Evolutionary conservation across 2,888 invertebrate genomes (phyloP).

Genomic region (Eupithecia centaureata): DNA sequence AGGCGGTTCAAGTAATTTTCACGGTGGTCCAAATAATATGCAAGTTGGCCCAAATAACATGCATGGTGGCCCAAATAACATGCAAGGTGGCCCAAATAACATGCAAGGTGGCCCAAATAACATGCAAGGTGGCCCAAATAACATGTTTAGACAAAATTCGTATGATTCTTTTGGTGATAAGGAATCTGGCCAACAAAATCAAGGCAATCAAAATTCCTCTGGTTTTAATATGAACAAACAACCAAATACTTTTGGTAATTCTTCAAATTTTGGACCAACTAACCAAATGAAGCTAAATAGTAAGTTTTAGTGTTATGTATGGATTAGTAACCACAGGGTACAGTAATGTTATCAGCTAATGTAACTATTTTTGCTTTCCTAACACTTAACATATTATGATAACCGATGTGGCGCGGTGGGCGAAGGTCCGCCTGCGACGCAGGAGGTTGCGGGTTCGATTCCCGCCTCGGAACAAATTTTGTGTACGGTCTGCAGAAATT

Average conservation of each 20-base stretch:
- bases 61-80: slow-evolving; percentile 14
- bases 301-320: neutral
- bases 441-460: too few species aligned
- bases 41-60: slow-evolving; percentile 15
- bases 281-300: neutral
- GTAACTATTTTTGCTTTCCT: too few species aligned
- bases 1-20: slow-evolving; percentile 9
- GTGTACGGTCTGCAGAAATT: too few species aligned
- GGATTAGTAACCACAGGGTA: too few species aligned
- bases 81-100: slow-evolving; percentile 19
- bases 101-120: slow-evolving; percentile 13
- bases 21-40: slow-evolving; percentile 14
- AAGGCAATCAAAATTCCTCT: slow-evolving; percentile 1
- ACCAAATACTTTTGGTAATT: neutral
- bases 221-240: slow-evolving; percentile 7
- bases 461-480: too few species aligned
- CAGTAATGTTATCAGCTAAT: too few species aligned
- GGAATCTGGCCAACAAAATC: slow-evolving; percentile 11
- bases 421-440: too few species aligned
- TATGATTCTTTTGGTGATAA: slow-evolving; percentile 8
- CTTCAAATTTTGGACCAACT: neutral
- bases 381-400: too few species aligned
- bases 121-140: slow-evolving; percentile 15
- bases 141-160: slow-evolving; percentile 17
- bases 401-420: too few species aligned